Percentiles rank a stretch among this genome's conserved stretches.
phyloP scores from a whole-genome alignment of 2,888 invertebrate species.

The Altica lythri region DNA sequence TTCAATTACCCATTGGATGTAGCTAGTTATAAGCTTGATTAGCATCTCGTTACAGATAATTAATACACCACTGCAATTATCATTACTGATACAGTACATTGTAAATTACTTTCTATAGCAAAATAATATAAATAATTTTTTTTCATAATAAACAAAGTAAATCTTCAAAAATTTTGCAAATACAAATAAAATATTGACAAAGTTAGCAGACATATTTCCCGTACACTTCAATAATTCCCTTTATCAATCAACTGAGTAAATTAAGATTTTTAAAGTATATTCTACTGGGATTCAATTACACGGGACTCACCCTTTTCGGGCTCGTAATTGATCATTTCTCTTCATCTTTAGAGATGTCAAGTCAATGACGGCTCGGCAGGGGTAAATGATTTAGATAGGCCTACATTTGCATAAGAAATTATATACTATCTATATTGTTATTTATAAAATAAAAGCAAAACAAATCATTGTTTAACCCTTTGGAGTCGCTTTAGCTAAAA shows the following conservation, averaged over 20 bases:
- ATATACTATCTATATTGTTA: too few species aligned
- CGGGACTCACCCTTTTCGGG: conserved; percentile 14
- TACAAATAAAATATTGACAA: neutral
- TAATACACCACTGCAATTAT: conserved; percentile 18
- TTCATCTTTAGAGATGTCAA: conserved; percentile 16
- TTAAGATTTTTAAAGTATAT: conserved; percentile 22
- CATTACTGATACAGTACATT: neutral
- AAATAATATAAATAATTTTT: too few species aligned
- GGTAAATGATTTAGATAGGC: conserved; percentile 12
- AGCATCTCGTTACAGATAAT: conserved; percentile 18
- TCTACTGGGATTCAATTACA: conserved; percentile 21
- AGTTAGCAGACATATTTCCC: conserved; percentile 3
- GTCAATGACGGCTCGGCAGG: conserved; percentile 12
- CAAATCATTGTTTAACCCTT: too few species aligned
- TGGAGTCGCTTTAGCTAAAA: too few species aligned
- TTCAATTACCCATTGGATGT: conserved; percentile 14
- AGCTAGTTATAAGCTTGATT: conserved; percentile 15
- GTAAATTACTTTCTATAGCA: too few species aligned
- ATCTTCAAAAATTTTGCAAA: neutral
- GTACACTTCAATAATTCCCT: conserved; percentile 7
- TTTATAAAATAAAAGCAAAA: too few species aligned
- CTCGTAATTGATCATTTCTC: conserved; percentile 22
- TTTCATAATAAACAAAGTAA: neutral
- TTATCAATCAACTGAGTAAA: conserved; percentile 16
- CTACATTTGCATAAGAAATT: too few species aligned